A percentile compares a stretch with the other conserved stretches of the same genome.
phyloP scores from a whole-genome alignment of 2,888 invertebrate genomes.

The Drosophila robusta region DNA sequence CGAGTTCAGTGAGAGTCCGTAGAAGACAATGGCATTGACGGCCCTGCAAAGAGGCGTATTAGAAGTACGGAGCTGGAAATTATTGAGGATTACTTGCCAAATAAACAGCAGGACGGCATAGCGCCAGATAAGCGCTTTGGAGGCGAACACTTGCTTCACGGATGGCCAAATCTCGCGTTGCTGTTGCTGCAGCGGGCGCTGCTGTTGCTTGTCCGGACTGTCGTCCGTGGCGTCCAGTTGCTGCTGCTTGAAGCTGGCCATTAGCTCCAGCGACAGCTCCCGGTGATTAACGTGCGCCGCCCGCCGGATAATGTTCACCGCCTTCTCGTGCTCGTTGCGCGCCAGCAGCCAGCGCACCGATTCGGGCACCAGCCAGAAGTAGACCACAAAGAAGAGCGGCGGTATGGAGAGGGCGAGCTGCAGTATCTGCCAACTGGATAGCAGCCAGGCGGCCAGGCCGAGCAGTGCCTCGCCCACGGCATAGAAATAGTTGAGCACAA shows the following conservation, averaged over 20 bases:
- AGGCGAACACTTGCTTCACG: constrained; percentile 85
- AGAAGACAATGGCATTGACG: constrained; percentile 89
- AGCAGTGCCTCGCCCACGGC: constrained; percentile 88
- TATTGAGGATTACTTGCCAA: constrained; percentile 82
- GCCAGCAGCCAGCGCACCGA: constrained; percentile 88
- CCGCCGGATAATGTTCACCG: constrained; percentile 86
- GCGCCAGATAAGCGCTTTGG: constrained; percentile 85
- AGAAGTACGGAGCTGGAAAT: neutral
- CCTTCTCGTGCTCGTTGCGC: constrained; percentile 86
- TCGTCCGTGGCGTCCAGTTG: constrained; percentile 42
- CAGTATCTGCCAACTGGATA: constrained; percentile 87
- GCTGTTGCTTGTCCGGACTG: constrained; percentile 8
- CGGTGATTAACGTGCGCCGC: constrained; percentile 87
- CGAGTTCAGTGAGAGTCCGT: constrained; percentile 89
- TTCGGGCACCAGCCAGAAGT: constrained; percentile 89
- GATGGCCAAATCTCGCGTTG: constrained; percentile 83
- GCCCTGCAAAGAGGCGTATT: constrained; percentile 82
- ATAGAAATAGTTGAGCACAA: constrained; percentile 88
- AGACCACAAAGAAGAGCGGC: constrained; percentile 87
- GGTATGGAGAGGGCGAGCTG: constrained; percentile 88
- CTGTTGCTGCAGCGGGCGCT: constrained; percentile 6
- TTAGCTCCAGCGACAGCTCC: constrained; percentile 84
- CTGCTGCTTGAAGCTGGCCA: constrained; percentile 85
- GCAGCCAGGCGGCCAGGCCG: constrained; percentile 87
- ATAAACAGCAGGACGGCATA: constrained; percentile 86